A percentile compares a stretch with the other conserved stretches of the same genome.
These are phyloP conservation scores for Lonchura striata DNA, from an alignment of 2,113 vertebrate species.

Conservation along the genomic window DNA sequence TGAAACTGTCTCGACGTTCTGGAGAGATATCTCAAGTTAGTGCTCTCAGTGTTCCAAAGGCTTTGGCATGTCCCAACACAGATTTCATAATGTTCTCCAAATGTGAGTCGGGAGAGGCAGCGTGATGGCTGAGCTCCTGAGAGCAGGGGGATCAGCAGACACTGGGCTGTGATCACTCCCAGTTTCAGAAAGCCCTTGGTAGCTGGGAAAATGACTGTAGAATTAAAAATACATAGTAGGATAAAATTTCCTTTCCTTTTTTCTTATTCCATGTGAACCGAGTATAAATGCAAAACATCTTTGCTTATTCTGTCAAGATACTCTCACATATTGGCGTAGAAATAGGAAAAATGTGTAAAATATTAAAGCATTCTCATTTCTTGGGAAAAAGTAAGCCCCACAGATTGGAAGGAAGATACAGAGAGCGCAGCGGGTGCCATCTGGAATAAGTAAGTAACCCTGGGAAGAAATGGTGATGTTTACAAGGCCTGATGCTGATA, in stretches of 20 bases:
- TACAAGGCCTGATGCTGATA: conserved; percentile 18
- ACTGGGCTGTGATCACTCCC: not conserved
- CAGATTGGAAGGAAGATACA: not conserved
- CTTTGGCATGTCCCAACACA: not conserved
- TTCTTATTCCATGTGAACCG: not conserved
- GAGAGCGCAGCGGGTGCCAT: not conserved
- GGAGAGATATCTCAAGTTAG: not conserved
- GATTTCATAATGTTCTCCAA: conserved; percentile 30
- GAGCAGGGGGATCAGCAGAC: not conserved
- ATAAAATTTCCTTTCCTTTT: not conserved
- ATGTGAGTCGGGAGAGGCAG: not conserved
- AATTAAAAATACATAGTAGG: not conserved
- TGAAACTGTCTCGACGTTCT: not conserved
- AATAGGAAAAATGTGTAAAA: conserved; percentile 25
- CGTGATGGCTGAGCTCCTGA: not conserved
- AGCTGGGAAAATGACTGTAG: not conserved
- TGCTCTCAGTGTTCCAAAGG: not conserved
- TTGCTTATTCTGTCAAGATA: conserved; percentile 3
- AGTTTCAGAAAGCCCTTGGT: not conserved
- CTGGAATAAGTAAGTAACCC: conserved; percentile 47
- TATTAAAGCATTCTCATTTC: not conserved
- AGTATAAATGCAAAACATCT: not conserved
- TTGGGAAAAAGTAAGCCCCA: conserved; percentile 5
- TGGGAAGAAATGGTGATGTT: conserved; percentile 43
- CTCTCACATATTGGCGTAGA: not conserved